Evolutionary conservation across 2,113 vertebrate species (phyloP).

Genomic region (Aix galericulata): DNA sequence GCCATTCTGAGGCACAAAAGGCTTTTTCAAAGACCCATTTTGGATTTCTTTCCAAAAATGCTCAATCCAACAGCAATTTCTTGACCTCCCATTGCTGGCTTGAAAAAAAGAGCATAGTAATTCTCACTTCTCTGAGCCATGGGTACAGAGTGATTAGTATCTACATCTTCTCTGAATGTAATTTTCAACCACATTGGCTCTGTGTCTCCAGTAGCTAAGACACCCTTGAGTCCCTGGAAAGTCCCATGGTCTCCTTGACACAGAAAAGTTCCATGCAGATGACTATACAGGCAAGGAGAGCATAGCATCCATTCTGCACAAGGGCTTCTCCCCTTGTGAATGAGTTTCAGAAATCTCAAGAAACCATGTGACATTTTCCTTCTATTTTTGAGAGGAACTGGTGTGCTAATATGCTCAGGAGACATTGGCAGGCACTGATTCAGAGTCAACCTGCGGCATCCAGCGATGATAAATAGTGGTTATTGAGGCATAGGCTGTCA

Average conservation of each 20-base stretch:
- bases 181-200: background rate
- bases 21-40: background rate
- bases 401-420: background rate
- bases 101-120: background rate
- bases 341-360: background rate
- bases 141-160: background rate
- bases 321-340: background rate
- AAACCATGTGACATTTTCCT: background rate
- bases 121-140: background rate
- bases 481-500: background rate
- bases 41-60: background rate
- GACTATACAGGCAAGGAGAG: background rate
- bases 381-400: background rate
- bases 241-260: background rate
- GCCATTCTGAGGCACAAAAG: background rate
- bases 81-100: background rate
- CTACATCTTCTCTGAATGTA: background rate
- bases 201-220: background rate
- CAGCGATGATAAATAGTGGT: background rate
- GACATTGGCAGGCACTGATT: background rate
- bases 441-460: background rate
- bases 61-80: background rate
- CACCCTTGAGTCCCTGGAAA: background rate
- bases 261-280: background rate
- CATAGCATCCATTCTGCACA: accelerated